Evolutionary conservation across 2,888 invertebrate genomes (phyloP).

Genomic region (Orthosia gothica): DNA sequence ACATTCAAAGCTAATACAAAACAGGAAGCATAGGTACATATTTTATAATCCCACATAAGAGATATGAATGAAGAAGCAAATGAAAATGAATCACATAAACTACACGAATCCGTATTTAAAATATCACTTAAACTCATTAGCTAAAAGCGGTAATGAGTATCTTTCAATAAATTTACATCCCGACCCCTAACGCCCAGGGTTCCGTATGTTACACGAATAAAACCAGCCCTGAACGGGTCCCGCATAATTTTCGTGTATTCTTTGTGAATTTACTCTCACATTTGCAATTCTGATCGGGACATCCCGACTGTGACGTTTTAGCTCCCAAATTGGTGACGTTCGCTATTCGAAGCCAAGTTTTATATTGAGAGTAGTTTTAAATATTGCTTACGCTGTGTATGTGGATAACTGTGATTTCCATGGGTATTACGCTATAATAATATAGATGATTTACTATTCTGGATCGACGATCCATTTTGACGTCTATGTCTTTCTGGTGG

Average conservation of each 20-base stretch:
- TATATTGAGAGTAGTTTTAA: slow-evolving; percentile 66
- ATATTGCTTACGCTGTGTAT: slow-evolving; percentile 66
- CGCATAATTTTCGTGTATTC: slow-evolving; percentile 86
- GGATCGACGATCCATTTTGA: slow-evolving; percentile 49
- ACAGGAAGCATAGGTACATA: slow-evolving; percentile 6
- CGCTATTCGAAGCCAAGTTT: slow-evolving; percentile 67
- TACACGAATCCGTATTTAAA: slow-evolving; percentile 53
- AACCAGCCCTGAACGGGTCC: slow-evolving; percentile 74
- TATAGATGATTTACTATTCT: slow-evolving; percentile 60
- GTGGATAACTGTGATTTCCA: slow-evolving; percentile 58
- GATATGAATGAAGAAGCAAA: slow-evolving; percentile 46
- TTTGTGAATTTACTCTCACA: slow-evolving; percentile 83
- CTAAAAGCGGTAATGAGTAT: slow-evolving; percentile 65
- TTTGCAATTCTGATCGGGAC: slow-evolving; percentile 84
- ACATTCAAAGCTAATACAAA: slow-evolving; percentile 6
- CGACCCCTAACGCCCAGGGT: slow-evolving; percentile 65
- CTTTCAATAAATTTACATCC: slow-evolving; percentile 74
- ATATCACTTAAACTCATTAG: slow-evolving; percentile 62
- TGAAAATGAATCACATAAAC: slow-evolving; percentile 40
- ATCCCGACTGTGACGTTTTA: slow-evolving; percentile 69
- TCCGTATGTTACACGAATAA: slow-evolving; percentile 77
- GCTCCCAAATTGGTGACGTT: slow-evolving; percentile 68
- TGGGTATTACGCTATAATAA: slow-evolving; percentile 49
- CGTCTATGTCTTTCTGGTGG: slow-evolving; percentile 36
- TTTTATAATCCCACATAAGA: background rate